Conservation (phyloP, 1,140 invertebrate genomes). For the Drosophila saltans region DNA sequence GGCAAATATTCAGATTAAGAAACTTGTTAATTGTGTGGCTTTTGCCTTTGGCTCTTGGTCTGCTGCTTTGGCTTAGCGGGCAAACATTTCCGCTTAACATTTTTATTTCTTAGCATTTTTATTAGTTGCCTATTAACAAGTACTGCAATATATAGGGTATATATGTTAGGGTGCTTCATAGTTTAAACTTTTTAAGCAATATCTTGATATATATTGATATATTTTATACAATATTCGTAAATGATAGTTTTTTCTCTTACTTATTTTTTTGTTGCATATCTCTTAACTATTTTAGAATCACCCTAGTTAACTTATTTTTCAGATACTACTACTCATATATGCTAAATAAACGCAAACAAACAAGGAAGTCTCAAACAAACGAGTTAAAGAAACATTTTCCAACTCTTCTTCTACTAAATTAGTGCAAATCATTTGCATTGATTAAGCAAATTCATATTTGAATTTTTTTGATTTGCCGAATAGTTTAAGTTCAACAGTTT, state of each 20-base stretch:
- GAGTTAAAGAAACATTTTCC: constrained; percentile 50
- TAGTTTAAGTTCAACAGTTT: constrained; percentile 16
- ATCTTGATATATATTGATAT: too few relatives aligned
- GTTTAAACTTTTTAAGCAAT: too few relatives aligned
- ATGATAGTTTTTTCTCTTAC: too few relatives aligned
- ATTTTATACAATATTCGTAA: too few relatives aligned
- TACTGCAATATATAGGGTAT: neutral
- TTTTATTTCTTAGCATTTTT: constrained; percentile 38
- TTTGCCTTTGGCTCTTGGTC: constrained; percentile 12
- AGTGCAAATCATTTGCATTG: constrained; percentile 76
- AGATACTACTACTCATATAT: neutral
- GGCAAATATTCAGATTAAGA: constrained; percentile 25
- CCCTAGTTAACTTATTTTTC: neutral
- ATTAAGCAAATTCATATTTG: constrained; percentile 67
- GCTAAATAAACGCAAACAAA: constrained; percentile 15
- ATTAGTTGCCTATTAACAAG: constrained; percentile 47
- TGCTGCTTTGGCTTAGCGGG: neutral
- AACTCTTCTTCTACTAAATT: constrained; percentile 55
- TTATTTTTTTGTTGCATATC: too few relatives aligned
- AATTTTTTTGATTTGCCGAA: constrained; percentile 43
- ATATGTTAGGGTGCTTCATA: too few relatives aligned
- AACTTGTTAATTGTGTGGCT: constrained; percentile 63
- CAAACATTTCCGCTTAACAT: constrained; percentile 63
- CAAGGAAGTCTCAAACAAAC: constrained; percentile 43
- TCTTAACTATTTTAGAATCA: too few relatives aligned